Base-by-base conservation (phyloP, 2,797 vertebrate species). In the Phrynocephalus guinanensis region DNA sequence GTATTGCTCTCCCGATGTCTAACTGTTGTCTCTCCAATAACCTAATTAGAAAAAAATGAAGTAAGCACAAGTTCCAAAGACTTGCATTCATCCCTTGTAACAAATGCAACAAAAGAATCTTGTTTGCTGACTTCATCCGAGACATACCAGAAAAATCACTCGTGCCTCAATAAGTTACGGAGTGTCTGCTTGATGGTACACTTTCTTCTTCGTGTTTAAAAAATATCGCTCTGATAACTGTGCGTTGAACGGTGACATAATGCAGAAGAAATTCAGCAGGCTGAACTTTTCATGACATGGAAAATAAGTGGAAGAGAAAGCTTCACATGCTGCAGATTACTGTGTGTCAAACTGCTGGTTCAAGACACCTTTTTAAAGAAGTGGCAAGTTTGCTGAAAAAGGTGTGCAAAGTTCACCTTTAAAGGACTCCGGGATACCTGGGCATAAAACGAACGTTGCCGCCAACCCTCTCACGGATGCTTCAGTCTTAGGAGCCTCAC, bases 81-180 rank as follows among this genome's bases (percentile, higher is more conserved):
- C 30, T 3, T 50, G 1, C 38, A 48, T 72, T 72, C 44, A 11
- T 72, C 10, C 48, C 33, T 60, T 63, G 33, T 50, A 72, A 66
- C 30, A 70, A 78, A 48, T 33, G 56, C n/a, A 50, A 26, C 13
- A 78, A 80, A 60, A 78, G 26, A 83, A 11, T 28, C 18, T 15
- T 67, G 20, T 60, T 50, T n/a, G 9, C 48, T 52, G 52, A 33
- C n/a, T 81, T 67, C 3, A 33, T 82, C 71, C 66, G 1, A 33
- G 48, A 7, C 20, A 28, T 67, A 24, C 82, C 50, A 20, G 38
- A 24, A n/a, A n/a, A 44, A 63, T 7, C 9, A 26, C 18, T 81
- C 24, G 5, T 76, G 71, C 68, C 79, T 33, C 71, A 86, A n/a
- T 66, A 81, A 84, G 60, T 56, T 33, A 73, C 67, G 79, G 73